Base-by-base conservation (phyloP, 1,140 invertebrate genomes). In the Teleogryllus occipitalis region DNA sequence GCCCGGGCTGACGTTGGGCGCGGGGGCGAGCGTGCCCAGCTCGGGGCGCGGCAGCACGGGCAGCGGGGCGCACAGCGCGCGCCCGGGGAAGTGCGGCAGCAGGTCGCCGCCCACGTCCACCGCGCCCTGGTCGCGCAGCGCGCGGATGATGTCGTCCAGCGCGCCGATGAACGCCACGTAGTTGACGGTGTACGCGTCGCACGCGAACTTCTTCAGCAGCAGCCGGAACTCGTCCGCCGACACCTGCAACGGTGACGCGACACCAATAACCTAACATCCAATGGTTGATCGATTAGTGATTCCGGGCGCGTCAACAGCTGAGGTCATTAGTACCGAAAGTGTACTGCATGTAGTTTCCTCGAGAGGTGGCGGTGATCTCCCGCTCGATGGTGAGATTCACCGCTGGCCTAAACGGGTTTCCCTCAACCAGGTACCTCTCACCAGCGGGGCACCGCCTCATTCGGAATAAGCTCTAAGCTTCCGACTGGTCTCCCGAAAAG, bases 151-250 rank as follows among this genome's bases (percentile, higher is more conserved):
- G 39, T 87, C 83, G 79, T 87, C 86, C 15, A 91, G 85, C 0
- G 89, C 88, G 47, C 90, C 88, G 0, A 93, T 83, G 82, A 93
- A 93, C 21, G 91, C 91, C 14, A 93, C 88, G 82, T 93, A 93
- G 85, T 93, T 93, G 0, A 93, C 83, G 10, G 91, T 90, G 83
- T 93, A 93, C 5, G 88, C 88, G 84, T 93, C 90, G 82, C 91
- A 92, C 79, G 91, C 87, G 82, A 91, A 93, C 81, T 90, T 89
- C 73, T 92, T 91, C 18, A 93, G 86, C 0, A 93, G 85, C 8
- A 93, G 84, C 81, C 90, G 86, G 83, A 92, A 93, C 84, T 93
- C 92, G 12, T 91, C 88, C 2, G 90, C 85, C 0, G 89, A 90
- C 8, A 93, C 84, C 6, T 39, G 27, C 27, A 39, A 39, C 27